Percentiles rank a stretch among this genome's conserved stretches.
Conservation (phyloP, 2,888 invertebrate genomes). For the Ophioninae sp. region DNA sequence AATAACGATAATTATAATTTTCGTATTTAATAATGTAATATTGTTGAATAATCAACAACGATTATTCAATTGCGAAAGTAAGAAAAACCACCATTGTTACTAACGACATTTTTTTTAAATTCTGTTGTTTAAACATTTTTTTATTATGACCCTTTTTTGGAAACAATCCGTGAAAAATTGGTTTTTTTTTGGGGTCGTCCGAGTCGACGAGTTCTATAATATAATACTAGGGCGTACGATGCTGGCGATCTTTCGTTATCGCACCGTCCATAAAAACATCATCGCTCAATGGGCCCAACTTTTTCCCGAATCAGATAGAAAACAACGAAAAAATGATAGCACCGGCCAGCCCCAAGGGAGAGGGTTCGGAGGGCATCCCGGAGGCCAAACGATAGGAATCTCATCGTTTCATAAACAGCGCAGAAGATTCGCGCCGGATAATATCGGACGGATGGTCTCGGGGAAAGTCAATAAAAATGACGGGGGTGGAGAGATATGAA, state of each 20-base stretch:
- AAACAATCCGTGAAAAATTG: background rate
- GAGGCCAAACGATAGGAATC: conserved; percentile 67
- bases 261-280: conserved; percentile 67
- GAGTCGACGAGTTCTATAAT: no score
- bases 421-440: conserved; percentile 55
- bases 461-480: conserved; percentile 41
- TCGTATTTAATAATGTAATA: no score
- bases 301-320: conserved; percentile 48
- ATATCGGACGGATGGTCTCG: conserved; percentile 54
- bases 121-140: no score
- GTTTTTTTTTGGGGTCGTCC: background rate
- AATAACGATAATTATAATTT: no score
- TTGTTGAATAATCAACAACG: no score
- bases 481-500: background rate
- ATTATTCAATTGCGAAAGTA: no score
- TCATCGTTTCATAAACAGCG: conserved; percentile 70
- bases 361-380: conserved; percentile 52
- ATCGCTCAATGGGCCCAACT: conserved; percentile 64
- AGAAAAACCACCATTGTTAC: no score
- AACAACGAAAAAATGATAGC: conserved; percentile 22
- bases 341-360: no score
- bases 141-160: no score
- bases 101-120: no score
- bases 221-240: background rate
- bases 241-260: conserved; percentile 67